Percentiles rank a stretch among this genome's conserved stretches.
Evolutionary conservation across 2,113 vertebrate species (phyloP).

Genomic region (Pungitius pungitius): DNA sequence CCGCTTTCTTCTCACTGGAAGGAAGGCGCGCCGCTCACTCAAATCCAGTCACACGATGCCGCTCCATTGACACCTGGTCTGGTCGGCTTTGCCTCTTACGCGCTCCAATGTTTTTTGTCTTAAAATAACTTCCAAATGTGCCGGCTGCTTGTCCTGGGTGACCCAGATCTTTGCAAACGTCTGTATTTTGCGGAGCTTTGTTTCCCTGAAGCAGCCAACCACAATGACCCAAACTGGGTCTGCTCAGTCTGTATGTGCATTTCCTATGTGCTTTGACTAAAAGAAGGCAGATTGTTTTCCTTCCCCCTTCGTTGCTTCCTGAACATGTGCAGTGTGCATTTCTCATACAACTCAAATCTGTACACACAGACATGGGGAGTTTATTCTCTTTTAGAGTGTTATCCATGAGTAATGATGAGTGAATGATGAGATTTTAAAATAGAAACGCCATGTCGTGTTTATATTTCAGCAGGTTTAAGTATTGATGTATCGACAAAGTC

Average conservation of each 20-base stretch:
- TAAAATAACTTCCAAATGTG: not conserved
- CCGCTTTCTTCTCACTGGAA: constrained; percentile 9
- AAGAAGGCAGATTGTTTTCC: not conserved
- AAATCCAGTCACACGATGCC: not conserved
- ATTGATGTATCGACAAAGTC: not conserved
- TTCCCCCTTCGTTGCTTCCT: not conserved
- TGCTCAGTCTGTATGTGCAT: not conserved
- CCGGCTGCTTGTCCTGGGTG: not conserved
- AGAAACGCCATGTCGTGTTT: not conserved
- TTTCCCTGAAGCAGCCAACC: not conserved
- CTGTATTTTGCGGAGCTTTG: not conserved
- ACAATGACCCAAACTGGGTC: not conserved
- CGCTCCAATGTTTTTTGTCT: not conserved
- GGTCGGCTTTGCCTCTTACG: not conserved
- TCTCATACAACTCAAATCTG: not conserved
- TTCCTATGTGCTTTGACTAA: not conserved
- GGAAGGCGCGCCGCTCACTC: not conserved
- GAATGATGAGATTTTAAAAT: not conserved
- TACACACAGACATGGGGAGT: not conserved
- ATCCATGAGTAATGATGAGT: not conserved
- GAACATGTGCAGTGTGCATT: not conserved
- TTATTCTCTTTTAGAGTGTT: not conserved
- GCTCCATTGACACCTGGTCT: constrained; percentile 2
- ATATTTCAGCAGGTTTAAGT: not conserved
- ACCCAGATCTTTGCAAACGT: not conserved